Conservation (phyloP, 2,113 vertebrate species). For the Coreoperca whiteheadi region DNA sequence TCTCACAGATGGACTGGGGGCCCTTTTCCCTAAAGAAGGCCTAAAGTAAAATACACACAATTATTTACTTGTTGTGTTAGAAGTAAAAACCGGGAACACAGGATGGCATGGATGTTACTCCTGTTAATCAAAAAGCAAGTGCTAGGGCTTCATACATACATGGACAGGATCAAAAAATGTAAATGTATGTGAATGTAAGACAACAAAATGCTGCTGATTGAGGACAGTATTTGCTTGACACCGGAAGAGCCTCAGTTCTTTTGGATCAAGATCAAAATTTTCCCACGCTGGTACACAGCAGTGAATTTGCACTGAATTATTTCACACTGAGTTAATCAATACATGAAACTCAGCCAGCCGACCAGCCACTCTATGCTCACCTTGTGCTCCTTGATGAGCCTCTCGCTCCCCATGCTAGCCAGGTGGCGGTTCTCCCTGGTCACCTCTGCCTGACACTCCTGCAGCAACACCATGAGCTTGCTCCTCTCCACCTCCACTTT, state of each 20-base stretch:
- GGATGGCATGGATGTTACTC: neutral
- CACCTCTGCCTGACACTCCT: constrained; percentile 91
- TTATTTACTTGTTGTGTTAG: neutral
- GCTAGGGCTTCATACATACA: neutral
- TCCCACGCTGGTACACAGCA: neutral
- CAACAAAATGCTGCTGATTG: neutral
- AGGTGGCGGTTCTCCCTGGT: constrained; percentile 89
- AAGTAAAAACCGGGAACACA: neutral
- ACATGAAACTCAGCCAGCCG: constrained; percentile 2
- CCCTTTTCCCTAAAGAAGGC: constrained; percentile 94
- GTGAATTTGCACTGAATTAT: constrained; percentile 16
- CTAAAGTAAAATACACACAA: constrained; percentile 71
- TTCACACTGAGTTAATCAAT: constrained; percentile 43
- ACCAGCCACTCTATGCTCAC: constrained; percentile 75
- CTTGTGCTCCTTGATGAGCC: constrained; percentile 92
- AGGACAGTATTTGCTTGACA: neutral
- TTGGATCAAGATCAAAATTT: constrained; percentile 23
- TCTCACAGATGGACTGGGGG: constrained; percentile 90
- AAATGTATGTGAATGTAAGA: neutral
- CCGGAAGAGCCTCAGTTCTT: neutral
- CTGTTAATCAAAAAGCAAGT: neutral
- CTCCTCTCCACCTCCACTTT: constrained; percentile 92
- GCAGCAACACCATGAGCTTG: constrained; percentile 86
- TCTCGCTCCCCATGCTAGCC: constrained; percentile 90
- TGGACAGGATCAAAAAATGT: neutral